These are phyloP conservation scores for Apis florea DNA, from an alignment of 1,140 invertebrate genomes.

Conservation along the genomic window DNA sequence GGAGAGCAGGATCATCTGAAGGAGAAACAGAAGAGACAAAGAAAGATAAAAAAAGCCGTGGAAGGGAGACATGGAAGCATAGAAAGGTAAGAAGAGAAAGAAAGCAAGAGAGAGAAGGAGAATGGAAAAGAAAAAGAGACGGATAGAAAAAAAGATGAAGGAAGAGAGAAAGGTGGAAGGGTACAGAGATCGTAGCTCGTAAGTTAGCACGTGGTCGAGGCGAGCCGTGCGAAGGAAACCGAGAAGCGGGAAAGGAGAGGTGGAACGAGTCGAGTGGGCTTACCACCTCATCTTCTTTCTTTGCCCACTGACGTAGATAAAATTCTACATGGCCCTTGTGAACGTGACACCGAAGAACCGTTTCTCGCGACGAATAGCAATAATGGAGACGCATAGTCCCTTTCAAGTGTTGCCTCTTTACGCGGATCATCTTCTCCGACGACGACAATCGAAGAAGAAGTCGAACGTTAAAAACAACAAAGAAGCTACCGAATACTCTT, in stretches of 20 bases:
- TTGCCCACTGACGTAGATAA: conserved; percentile 64
- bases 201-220: conserved; percentile 79
- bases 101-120: conserved; percentile 4
- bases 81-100: background rate
- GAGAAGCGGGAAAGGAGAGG: conserved; percentile 69
- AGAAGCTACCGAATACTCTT: background rate
- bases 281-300: conserved; percentile 66
- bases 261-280: conserved; percentile 66
- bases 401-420: conserved; percentile 8
- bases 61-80: no score
- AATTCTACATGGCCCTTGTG: conserved; percentile 61
- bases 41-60: conserved; percentile 12
- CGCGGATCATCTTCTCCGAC: background rate
- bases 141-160: conserved; percentile 51
- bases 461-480: conserved; percentile 1
- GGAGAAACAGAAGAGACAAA: conserved; percentile 42
- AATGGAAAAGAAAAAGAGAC: conserved; percentile 5
- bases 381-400: conserved; percentile 16
- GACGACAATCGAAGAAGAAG: background rate
- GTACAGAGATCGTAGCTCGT: conserved; percentile 74
- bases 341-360: conserved; percentile 48
- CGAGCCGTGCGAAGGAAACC: conserved; percentile 70
- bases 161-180: conserved; percentile 63
- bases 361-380: conserved; percentile 39
- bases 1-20: conserved; percentile 32